Evolutionary conservation across 1,140 invertebrate genomes (phyloP), one percentile per base, ranked within the genome.

Genomic region (Caerostris darwini): DNA sequence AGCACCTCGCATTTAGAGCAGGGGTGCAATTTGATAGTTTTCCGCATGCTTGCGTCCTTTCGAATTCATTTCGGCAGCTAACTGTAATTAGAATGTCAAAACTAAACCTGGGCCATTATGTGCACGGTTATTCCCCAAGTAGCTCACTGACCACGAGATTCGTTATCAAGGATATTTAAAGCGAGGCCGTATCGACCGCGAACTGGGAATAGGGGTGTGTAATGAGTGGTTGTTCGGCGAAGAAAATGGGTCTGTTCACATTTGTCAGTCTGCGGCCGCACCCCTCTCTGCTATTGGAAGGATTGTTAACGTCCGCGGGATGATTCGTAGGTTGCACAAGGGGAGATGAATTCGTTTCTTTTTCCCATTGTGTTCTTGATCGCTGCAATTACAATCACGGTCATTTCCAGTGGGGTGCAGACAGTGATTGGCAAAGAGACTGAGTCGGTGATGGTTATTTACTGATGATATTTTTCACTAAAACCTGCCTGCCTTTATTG

Each of bases 151-250:
- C 71, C 71, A 77, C 71, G 53, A 34, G 71, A 34, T 34, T 34
- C 14, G 14, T n/a, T 67, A 67, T 67, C 61, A 67, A 17, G 17
- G 71, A 77, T 77, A 77, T 77, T 77, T 77, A 67, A 67, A 67
- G 61, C 71, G 34, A 77, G 7, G 8, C 34, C 34, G 34, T 77
- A 77, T 77, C 71, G 71, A 77, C 71, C 71, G 50, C 34, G 3
- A 12, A 50, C 34, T 19, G 19, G 0, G 8, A 10, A 8, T 50
- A 77, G 34, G 71, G 71, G 34, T 53, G 71, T 53, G 71, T 77
- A 77, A 77, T 77, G 71, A 77, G 19, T 10, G 71, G 71, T 77
- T 77, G 71, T 77, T 77, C 34, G 34, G 61, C 34, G 71, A 77
- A 77, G 71, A 77, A 77, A 77, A 77, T 77, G 34, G 34, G 71